phyloP scores from a whole-genome alignment of 1,140 invertebrate genomes.

The Goniozus legneri region DNA sequence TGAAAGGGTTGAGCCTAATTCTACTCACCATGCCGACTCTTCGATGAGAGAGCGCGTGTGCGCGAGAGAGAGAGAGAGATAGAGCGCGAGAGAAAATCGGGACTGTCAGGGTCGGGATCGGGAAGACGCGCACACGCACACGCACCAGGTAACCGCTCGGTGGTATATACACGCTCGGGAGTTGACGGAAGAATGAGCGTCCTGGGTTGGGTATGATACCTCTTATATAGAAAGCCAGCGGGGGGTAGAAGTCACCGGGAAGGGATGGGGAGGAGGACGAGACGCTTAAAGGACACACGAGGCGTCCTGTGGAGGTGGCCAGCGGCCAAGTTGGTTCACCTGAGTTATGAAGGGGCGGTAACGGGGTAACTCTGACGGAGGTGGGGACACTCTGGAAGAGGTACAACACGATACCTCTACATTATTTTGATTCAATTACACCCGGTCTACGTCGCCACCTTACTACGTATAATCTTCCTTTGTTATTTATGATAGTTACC shows the following conservation, averaged over 20 bases:
- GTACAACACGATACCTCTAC: conserved; percentile 43
- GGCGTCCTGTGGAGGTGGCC: background rate
- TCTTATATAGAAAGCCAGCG: conserved; percentile 40
- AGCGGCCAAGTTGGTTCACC: conserved; percentile 20
- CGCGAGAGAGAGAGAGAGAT: no score
- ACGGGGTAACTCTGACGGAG: no score
- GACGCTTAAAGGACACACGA: conserved; percentile 28
- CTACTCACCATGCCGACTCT: no score
- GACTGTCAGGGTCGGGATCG: background rate
- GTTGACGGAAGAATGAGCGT: conserved; percentile 41
- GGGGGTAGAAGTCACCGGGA: background rate
- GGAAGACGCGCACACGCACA: conserved; percentile 2
- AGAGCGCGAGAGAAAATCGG: no score
- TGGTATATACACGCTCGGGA: conserved; percentile 17
- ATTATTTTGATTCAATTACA: conserved; percentile 50
- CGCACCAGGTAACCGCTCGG: background rate
- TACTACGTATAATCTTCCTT: conserved; percentile 38
- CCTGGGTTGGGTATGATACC: conserved; percentile 42
- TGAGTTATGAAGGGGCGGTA: conserved; percentile 48
- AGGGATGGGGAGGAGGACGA: conserved; percentile 1
- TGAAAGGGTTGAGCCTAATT: no score
- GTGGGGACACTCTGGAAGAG: no score
- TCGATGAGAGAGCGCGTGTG: no score
- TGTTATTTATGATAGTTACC: conserved; percentile 38
- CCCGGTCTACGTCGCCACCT: no score